Base-by-base conservation (phyloP, 2,113 vertebrate species). In the Brachypodius melanocephalos region DNA sequence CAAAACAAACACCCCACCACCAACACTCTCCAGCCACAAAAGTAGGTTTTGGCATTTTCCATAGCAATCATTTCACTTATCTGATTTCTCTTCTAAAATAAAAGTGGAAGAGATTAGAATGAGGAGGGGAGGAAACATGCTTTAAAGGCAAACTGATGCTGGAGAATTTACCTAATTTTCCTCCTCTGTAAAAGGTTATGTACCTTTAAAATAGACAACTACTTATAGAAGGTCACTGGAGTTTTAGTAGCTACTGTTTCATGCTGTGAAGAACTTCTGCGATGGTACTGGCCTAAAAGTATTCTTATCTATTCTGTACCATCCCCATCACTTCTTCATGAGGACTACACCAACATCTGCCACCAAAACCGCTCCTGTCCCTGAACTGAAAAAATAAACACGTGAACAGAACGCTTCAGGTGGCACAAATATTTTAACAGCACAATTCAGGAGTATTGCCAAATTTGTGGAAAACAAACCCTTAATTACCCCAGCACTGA, bases 51-150 rank as follows among this genome's bases (percentile, higher is more conserved):
- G 31, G 31, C 28, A 79, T 75, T 79, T 90, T 87, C 75, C 43
- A 78, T 32, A 68, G 5, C 1, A 1, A 52, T 54, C 0, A 45
- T 66, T 90, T 89, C 4, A 84, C 51, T 71, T 86, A 66, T 5
- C 34, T 48, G 28, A 58, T 46, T 26, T 55, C 32, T 59, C 25
- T 59, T 73, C 42, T 52, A 71, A 81, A 86, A 59, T 46, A 66
- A 80, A 86, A 6, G 5, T 34, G 38, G 49, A 69, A 85, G 43
- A 49, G 2, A 69, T 17, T 40, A 59, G 10, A 84, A 67, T 19
- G 32, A 18, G 22, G 8, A 12, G 4, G 3, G 3, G 3, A 12
- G 4, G 15, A 12, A 62, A 14, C 3, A 65, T 8, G 22, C 14
- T 65, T 72, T 76, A 76, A 76, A 46, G 38, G 15, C 8, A 77